A percentile compares a stretch with the other conserved stretches of the same genome.
Evolutionary conservation across 2,113 vertebrate species (phyloP).

Genomic region (human): DNA sequence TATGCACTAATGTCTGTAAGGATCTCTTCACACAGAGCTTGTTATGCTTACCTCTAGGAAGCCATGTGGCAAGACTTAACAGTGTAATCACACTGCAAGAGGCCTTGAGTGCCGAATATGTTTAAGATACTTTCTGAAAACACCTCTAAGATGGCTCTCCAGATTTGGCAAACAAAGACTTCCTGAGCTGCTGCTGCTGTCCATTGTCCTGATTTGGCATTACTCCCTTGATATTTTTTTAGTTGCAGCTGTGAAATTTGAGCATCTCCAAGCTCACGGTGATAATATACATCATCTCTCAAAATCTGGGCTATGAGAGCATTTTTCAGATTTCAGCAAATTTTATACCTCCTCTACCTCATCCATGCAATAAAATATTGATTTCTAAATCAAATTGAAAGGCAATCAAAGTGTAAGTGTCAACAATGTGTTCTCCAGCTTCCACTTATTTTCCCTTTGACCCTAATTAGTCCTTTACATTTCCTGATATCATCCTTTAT

Average conservation of each 20-base stretch:
- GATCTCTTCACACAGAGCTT: neutral
- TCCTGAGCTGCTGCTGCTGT: neutral
- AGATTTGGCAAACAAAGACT: neutral
- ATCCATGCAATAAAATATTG: neutral
- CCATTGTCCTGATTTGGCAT: neutral
- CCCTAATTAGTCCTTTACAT: neutral
- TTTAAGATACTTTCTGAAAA: neutral
- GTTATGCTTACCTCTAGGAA: conserved; percentile 2
- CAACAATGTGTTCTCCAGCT: neutral
- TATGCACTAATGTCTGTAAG: neutral
- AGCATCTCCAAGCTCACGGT: neutral
- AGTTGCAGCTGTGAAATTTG: neutral
- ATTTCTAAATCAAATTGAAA: neutral
- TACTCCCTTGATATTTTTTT: neutral
- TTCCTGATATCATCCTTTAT: neutral
- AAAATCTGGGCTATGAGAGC: neutral
- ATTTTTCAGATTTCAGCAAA: neutral
- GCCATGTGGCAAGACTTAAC: neutral
- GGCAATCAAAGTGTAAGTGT: neutral
- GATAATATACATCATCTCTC: neutral
- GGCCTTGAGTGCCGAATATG: neutral
- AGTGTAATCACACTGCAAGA: neutral
- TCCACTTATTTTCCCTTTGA: neutral
- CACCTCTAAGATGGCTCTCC: neutral
- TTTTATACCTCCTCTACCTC: neutral